Evolutionary conservation across 2,797 vertebrate genomes (phyloP), one percentile per base, ranked within the genome.

Genomic region (Agapornis canus): DNA sequence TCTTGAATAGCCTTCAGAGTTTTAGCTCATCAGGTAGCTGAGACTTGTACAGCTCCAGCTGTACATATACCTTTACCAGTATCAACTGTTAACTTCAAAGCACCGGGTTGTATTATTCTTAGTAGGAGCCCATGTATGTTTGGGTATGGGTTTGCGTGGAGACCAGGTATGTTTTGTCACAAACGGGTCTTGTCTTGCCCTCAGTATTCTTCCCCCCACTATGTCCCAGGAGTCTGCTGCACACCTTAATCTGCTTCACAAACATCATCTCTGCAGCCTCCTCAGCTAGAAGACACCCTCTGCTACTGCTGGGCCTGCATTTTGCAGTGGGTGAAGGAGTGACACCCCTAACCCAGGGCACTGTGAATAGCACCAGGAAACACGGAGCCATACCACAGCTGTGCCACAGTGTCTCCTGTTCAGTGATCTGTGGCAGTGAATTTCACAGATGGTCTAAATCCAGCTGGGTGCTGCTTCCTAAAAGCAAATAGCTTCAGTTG

Each of bases 21-120:
- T 94, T 86, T 76, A 89, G 35, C 78, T 60, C 48, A 87, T 52
- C 42, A 79, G 75, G 69, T 57, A 57, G 56, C 56, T 35, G 56
- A 35, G 56, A 25, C 22, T 25, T 35, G 32, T 35, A 35, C 32
- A 66, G 6, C 52, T 47, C 31, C 63, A 57, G 14, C 52, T 54
- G 8, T 19, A 35, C 2, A 0, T 19, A 10, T 20, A 25, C 43
- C 31, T 68, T n/a, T 9, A 42, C 37, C 16, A 45, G 14, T 22
- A 22, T 7, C 18, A 47, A 26, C 26, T 29, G 8, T 25, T 48
- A 51, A 29, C 37, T 43, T 40, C 0, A 8, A 85, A 81, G 35
- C 40, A 52, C 14, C 27, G 3, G 42, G 49, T 57, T 23, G 23
- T 71, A 29, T 47, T 63, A 1, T 48, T 49, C 12, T 35, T 20